Evolutionary conservation across 1,140 invertebrate genomes (phyloP), one percentile per base, ranked within the genome.

Genomic region (Procambarus virginalis): DNA sequence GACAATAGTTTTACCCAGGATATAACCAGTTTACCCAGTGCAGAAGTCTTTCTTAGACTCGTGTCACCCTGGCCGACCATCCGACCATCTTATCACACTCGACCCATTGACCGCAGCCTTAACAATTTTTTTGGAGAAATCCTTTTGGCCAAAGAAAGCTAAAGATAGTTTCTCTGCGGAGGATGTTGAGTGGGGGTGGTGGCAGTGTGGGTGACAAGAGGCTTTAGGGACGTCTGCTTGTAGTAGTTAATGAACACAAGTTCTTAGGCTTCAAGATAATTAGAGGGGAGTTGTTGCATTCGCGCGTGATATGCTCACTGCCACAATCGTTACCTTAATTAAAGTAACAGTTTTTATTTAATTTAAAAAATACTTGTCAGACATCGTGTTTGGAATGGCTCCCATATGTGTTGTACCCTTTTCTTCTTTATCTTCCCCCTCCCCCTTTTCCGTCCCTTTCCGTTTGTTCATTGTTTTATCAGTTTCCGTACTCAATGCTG

Each of bases 1-100:
- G 46, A 84, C 82, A 84, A 84, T 84, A 84, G 82, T 84, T 84
- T 70, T 84, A 73, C 64, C 58, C 58, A 68, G 68, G 60, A 64
- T 73, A 49, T 84, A 84, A 84, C 82, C 64, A 84, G 82, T 84
- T 68, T 73, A 49, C 34, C 82, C 82, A 49, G 48, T n/a, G 34
- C 82, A 84, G 68, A 49, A 46, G n/a, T 70, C 20, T 20, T 4
- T 45, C 60, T 73, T n/a, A 10, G 34, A 14, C 68, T 48, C 48
- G 12, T 48, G 22, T 73, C 48, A 22, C 45, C 73, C 34, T 45
- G 14, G 5, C 2, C 68, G 6, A 8, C n/a, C n/a, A 14, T 34
- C 68, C 68, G 22, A 9, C 68, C 68, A 20, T 8, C 10, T 20
- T 17, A 68, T 34, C 1, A 34, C 34, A 34, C 34, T 34, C 64